Evolutionary conservation across 92 coral and sea anemone species (phyloP), one percentile per base, ranked within the genome.

Genomic region (Actinostola sp.): DNA sequence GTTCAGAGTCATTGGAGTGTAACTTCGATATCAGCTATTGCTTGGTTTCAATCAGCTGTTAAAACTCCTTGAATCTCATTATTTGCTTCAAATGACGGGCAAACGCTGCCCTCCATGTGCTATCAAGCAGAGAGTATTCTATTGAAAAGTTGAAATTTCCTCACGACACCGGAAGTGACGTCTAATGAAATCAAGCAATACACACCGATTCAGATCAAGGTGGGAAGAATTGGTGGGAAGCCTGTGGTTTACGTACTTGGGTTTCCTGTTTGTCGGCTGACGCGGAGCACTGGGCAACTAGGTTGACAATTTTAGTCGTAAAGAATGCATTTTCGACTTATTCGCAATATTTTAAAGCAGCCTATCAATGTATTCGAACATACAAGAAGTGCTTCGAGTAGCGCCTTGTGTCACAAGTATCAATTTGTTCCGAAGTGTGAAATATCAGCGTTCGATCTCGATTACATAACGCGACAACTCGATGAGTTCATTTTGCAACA

Each of bases 401-500:
- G 25, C 48, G 14, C 56, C 31, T 72, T 82, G 23, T 10, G 27
- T 65, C 71, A 65, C 63, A 73, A 35, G 62, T n/a, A 38, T 42
- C n/a, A 29, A 12, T 53, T 72, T 61, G 97, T 90, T 6, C 97
- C 92, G 1, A 80, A 72, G 58, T 87, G 84, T 29, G 77, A 83
- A 36, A 80, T 46, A 20, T 43, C 87, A 0, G 77, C 75, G 39
- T 43, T 66, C 33, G 85, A 90, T 54, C 63, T 83, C 15, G 84
- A 46, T 70, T 81, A 67, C 68, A 82, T 79, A 66, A 82, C 83
- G 5, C 45, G 31, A 44, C 63, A 61, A 20, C 77, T 90, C 41
- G 89, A 90, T 58, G 84, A 95, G 12, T 85, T 88, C 55, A 67
- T 95, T 42, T 79, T 71, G 0, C 51, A 63, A 21, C 70, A 87